A percentile compares a stretch with the other conserved stretches of the same genome.
Evolutionary conservation across 2,888 invertebrate genomes (phyloP).

Genomic region (Caenorhabditis doughertyi): DNA sequence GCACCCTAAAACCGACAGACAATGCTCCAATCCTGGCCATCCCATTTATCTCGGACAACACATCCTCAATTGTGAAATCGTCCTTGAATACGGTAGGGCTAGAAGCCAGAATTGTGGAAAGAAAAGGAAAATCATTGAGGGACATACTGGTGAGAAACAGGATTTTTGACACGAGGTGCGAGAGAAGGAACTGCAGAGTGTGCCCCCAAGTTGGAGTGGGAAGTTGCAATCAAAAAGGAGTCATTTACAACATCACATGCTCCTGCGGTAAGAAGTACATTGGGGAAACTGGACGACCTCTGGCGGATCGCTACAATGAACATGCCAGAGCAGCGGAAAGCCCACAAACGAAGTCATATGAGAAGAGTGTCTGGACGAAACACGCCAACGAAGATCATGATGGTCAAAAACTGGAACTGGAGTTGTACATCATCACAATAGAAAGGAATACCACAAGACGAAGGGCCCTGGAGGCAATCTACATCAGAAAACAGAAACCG

Average conservation of each 20-base stretch:
- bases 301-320: neutral
- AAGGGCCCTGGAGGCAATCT: neutral
- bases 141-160: neutral
- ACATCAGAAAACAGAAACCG: neutral
- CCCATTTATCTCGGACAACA: slow-evolving; percentile 1
- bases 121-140: neutral
- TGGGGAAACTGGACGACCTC: neutral
- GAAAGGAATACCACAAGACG: neutral
- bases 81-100: neutral
- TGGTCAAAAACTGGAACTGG: neutral
- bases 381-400: neutral
- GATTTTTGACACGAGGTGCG: neutral
- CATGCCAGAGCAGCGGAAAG: neutral
- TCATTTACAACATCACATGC: neutral
- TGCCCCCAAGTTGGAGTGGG: neutral
- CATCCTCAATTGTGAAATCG: neutral
- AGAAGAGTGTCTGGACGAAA: neutral
- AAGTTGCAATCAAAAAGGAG: neutral
- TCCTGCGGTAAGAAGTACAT: neutral
- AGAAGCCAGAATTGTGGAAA: neutral
- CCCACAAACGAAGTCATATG: neutral
- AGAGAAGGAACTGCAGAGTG: neutral
- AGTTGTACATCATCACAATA: neutral
- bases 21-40: neutral
- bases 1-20: neutral